Evolutionary conservation across 2,888 invertebrate species (phyloP).

Genomic region (Neocrepidodera transversa): DNA sequence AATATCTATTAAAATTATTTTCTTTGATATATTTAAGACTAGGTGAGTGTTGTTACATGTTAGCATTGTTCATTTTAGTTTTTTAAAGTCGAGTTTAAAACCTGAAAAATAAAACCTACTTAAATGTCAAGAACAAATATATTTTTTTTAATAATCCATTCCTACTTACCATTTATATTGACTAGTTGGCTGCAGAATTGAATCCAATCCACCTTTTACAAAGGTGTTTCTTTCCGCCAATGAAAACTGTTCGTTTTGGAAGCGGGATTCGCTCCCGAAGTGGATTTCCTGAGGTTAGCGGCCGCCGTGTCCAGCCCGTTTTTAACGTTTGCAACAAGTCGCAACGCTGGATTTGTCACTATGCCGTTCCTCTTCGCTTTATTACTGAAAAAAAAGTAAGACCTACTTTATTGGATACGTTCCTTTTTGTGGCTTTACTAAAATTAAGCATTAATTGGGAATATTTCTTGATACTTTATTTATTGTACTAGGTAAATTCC

Average conservation of each 20-base stretch:
- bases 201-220: slow-evolving; percentile 53
- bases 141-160: background rate
- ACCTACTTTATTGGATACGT: too few relatives aligned
- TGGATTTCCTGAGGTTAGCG: slow-evolving; percentile 68
- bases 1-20: slow-evolving; percentile 43
- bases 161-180: slow-evolving; percentile 49
- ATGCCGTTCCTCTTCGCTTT: slow-evolving; percentile 84
- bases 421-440: too few relatives aligned
- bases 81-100: slow-evolving; percentile 43
- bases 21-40: slow-evolving; percentile 54
- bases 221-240: slow-evolving; percentile 85
- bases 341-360: slow-evolving; percentile 85
- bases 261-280: slow-evolving; percentile 67
- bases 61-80: slow-evolving; percentile 40
- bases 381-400: slow-evolving; percentile 48
- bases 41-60: slow-evolving; percentile 51
- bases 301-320: slow-evolving; percentile 74
- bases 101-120: slow-evolving; percentile 38
- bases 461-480: too few relatives aligned
- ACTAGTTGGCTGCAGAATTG: slow-evolving; percentile 47
- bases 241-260: slow-evolving; percentile 80
- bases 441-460: too few relatives aligned
- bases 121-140: background rate
- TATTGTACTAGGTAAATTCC: too few relatives aligned
- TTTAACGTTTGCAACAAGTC: slow-evolving; percentile 78